These are phyloP conservation scores for Coregonus clupeaformis DNA, from an alignment of 2,113 vertebrate species.

Conservation along the genomic window DNA sequence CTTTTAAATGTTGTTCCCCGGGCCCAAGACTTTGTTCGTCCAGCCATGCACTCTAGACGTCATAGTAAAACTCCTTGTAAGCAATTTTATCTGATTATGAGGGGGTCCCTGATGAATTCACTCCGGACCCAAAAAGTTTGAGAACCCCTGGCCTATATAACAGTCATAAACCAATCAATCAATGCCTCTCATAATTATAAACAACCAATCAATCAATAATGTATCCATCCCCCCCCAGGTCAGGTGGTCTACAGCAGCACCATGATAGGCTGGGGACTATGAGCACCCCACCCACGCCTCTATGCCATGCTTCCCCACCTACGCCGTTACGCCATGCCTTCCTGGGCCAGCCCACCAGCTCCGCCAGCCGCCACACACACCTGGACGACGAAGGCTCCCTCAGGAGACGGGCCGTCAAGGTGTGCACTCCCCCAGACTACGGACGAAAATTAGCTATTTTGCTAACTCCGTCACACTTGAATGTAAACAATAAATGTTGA, in stretches of 20 bases:
- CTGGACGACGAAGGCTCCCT: slow-evolving; percentile 72
- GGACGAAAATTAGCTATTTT: too few relatives aligned
- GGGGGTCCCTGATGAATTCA: too few relatives aligned
- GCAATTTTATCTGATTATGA: too few relatives aligned
- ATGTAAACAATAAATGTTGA: too few relatives aligned
- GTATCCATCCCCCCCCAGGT: slow-evolving; percentile 43
- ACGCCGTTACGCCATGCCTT: slow-evolving; percentile 66
- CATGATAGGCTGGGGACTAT: slow-evolving; percentile 64
- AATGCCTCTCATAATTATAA: neutral
- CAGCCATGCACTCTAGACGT: too few relatives aligned
- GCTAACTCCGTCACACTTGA: too few relatives aligned
- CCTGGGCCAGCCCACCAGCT: slow-evolving; percentile 60
- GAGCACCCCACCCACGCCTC: too few relatives aligned
- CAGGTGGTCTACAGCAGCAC: slow-evolving; percentile 68
- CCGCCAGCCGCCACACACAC: slow-evolving; percentile 52
- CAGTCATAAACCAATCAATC: neutral
- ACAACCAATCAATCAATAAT: neutral
- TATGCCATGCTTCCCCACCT: slow-evolving; percentile 66
- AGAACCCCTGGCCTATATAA: too few relatives aligned
- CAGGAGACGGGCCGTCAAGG: slow-evolving; percentile 77
- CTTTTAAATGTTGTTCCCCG: too few relatives aligned
- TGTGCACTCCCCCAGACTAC: slow-evolving; percentile 38
- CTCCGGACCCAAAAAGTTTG: too few relatives aligned
- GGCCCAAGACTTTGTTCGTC: too few relatives aligned
- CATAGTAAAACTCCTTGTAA: too few relatives aligned